Base-by-base conservation (phyloP, 2,113 vertebrate genomes). In the Lampris megalopsis region DNA sequence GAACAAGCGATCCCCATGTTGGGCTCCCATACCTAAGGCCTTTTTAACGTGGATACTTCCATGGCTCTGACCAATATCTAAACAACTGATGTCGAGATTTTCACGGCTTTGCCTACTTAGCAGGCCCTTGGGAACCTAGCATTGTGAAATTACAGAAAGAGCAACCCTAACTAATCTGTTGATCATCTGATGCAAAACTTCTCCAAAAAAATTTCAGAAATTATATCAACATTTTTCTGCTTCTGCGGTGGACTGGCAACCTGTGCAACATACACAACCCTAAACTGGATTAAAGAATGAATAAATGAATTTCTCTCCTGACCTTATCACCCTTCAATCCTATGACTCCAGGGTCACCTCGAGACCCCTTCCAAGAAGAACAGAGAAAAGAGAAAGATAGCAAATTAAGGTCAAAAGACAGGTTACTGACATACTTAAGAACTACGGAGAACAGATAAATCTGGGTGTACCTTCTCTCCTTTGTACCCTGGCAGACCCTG, bases 251-350 rank as follows among this genome's bases (percentile, higher is more conserved):
- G 24, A 24, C 24, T 24, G 24, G 24, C 24, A 24, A 24, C 24
- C 24, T 24, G 24, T 24, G 24, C 24, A 24, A 24, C 24, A 24
- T 24, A 24, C 24, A 24, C 24, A 24, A 24, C 24, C 24, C 24
- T 24, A 24, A 24, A 24, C 24, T 24, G 24, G 24, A 24, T 24
- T 24, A 58, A 58, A 40, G 10, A 10, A 38, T 37, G 35, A 59
- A 64, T 57, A 57, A 66, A 37, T 0, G 67, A 0, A 68, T 11
- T 38, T 73, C 9, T 58, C 37, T 37, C 68, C 86, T 61, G 75
- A 93, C 92, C 83, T 92, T 91, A 58, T 92, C 80, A 0, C 92
- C 92, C 72, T 90, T 93, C 65, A 75, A 77, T 82, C 92, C 92
- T 24, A 48, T 7, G 38, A 62, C n/a, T 62, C 91, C 91, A 1